phyloP scores from a whole-genome alignment of 1,140 invertebrate species.

The Caenorhabditis latens region DNA sequence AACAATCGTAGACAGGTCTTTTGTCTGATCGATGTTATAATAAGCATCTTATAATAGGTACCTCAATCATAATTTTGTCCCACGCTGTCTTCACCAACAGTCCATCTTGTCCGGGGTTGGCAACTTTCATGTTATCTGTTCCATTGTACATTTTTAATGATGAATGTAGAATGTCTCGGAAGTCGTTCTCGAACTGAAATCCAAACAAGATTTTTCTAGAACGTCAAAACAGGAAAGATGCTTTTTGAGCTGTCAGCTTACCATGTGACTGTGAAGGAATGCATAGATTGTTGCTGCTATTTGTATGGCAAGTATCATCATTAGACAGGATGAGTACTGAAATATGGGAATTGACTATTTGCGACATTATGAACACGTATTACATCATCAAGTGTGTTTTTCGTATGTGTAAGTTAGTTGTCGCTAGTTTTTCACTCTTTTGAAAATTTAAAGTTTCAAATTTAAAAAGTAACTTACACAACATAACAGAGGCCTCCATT shows the following conservation, averaged over 20 bases:
- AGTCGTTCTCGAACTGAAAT: constrained; percentile 74
- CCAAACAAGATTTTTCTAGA: constrained; percentile 27
- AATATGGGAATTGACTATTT: constrained; percentile 15
- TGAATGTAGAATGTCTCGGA: constrained; percentile 71
- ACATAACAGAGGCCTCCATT: constrained; percentile 76
- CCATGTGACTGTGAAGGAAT: constrained; percentile 74
- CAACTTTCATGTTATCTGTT: constrained; percentile 67
- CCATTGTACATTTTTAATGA: constrained; percentile 77
- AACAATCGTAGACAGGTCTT: too few species aligned
- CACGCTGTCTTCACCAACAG: constrained; percentile 75
- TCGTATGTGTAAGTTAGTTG: too few species aligned
- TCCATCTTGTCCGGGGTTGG: constrained; percentile 62
- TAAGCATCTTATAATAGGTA: too few species aligned
- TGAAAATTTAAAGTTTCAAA: too few species aligned
- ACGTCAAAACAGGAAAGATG: constrained; percentile 21
- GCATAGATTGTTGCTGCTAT: constrained; percentile 77
- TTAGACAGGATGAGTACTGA: constrained; percentile 76
- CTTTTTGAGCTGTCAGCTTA: constrained; percentile 39
- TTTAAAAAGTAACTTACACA: constrained; percentile 67
- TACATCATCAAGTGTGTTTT: too few species aligned
- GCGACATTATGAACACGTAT: neutral
- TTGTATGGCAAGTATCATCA: constrained; percentile 76
- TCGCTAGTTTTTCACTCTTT: too few species aligned
- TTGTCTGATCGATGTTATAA: too few species aligned
- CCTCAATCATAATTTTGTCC: constrained; percentile 77